Percentiles rank a stretch among this genome's conserved stretches.
These are phyloP conservation scores for Zingel zingel DNA, from an alignment of 2,113 vertebrate species.

Conservation along the genomic window DNA sequence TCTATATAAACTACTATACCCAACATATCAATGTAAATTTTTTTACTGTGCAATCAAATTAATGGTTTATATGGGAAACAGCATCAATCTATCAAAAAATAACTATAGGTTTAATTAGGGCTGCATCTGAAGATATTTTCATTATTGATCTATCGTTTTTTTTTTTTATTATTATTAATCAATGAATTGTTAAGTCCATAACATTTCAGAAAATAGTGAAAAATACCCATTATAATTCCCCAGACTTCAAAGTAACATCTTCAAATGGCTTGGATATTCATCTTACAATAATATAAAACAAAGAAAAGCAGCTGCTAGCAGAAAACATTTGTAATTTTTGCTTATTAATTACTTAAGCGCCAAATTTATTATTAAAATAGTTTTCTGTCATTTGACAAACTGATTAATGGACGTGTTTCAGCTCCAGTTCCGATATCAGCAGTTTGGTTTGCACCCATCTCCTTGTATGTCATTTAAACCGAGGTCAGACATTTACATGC, in stretches of 20 bases:
- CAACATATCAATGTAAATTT: neutral
- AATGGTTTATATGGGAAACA: neutral
- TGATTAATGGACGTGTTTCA: neutral
- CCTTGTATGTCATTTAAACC: slow-evolving; percentile 39
- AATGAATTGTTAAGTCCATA: neutral
- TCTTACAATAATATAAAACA: neutral
- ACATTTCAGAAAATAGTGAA: neutral
- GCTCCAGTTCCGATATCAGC: neutral
- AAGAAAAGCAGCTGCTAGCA: neutral
- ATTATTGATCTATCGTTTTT: neutral
- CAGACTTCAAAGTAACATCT: neutral
- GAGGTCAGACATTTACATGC: slow-evolving; percentile 56
- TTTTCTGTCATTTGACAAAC: neutral
- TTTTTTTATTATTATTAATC: neutral
- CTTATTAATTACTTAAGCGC: neutral
- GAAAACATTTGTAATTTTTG: neutral
- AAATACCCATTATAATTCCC: neutral
- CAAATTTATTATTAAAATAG: neutral
- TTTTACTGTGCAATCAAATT: neutral
- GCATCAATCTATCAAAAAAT: neutral
- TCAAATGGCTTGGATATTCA: neutral
- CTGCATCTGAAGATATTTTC: neutral
- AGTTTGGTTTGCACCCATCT: slow-evolving; percentile 5
- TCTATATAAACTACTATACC: neutral
- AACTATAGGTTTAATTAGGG: neutral